phyloP scores from a whole-genome alignment of 2,888 invertebrate genomes.

The Chalcis sispes region DNA sequence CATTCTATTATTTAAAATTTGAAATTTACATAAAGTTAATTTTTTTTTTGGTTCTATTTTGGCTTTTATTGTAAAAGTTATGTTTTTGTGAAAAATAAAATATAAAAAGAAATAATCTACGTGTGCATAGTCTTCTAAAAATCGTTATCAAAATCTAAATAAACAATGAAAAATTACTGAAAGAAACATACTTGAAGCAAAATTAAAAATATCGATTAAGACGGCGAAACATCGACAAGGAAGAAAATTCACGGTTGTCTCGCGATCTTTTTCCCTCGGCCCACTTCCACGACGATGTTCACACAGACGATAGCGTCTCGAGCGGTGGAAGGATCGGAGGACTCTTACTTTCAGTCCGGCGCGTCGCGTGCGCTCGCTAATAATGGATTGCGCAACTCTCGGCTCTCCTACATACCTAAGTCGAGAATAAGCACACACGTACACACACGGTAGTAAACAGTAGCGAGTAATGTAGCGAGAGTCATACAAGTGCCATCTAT shows the following conservation, averaged over 20 bases:
- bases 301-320: conserved; percentile 27
- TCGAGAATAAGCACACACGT: conserved; percentile 3
- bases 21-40: no score
- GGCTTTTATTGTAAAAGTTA: no score
- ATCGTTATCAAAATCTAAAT: no score
- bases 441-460: conserved; percentile 49
- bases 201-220: no score
- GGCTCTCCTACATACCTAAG: not conserved
- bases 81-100: no score
- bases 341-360: conserved; percentile 71
- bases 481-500: conserved; percentile 35
- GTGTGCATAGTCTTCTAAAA: no score
- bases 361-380: conserved; percentile 68
- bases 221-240: conserved; percentile 46
- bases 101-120: no score
- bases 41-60: no score
- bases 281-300: conserved; percentile 36
- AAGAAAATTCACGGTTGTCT: conserved; percentile 31
- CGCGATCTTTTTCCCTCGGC: conserved; percentile 19
- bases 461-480: conserved; percentile 55
- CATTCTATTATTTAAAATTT: no score
- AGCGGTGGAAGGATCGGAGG: conserved; percentile 55
- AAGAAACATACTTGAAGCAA: not conserved
- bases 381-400: conserved; percentile 66
- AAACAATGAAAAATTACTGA: no score